phyloP scores from a whole-genome alignment of 30 jellyfish, hydroid and myxozoan genomes.

The Nemopilema nomurai region DNA sequence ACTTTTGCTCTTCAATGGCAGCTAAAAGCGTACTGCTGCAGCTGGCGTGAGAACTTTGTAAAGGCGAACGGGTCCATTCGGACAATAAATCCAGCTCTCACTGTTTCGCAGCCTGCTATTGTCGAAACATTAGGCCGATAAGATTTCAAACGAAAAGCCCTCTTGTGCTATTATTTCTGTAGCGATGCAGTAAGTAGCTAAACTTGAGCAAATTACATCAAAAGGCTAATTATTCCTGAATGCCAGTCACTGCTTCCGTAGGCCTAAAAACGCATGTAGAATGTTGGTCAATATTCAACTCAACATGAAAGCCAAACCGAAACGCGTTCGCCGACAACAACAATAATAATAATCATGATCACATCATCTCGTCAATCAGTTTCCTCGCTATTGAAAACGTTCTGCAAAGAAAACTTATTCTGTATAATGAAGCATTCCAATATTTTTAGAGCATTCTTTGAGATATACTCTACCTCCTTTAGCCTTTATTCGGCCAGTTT shows the following conservation, averaged over 20 bases:
- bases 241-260: constrained; percentile 32
- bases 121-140: background rate
- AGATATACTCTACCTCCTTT: too few relatives aligned
- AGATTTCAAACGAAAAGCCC: background rate
- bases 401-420: too few relatives aligned
- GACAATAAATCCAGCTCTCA: constrained; percentile 10
- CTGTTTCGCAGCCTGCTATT: constrained; percentile 45
- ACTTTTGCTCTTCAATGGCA: constrained; percentile 1
- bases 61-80: constrained; percentile 41
- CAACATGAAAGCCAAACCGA: constrained; percentile 25
- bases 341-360: background rate
- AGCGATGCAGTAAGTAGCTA: background rate
- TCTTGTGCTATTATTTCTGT: background rate
- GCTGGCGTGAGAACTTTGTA: constrained; percentile 40
- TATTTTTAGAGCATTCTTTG: too few relatives aligned
- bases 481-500: too few relatives aligned
- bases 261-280: constrained; percentile 68
- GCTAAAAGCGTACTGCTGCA: constrained; percentile 29
- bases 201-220: background rate
- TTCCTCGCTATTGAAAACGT: too few relatives aligned
- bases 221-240: background rate
- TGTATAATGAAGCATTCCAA: too few relatives aligned
- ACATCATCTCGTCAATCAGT: background rate
- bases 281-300: constrained; percentile 54
- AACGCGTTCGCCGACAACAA: constrained; percentile 14